Conservation (phyloP, 2,113 vertebrate species). For the Brachypodius melanocephalos region DNA sequence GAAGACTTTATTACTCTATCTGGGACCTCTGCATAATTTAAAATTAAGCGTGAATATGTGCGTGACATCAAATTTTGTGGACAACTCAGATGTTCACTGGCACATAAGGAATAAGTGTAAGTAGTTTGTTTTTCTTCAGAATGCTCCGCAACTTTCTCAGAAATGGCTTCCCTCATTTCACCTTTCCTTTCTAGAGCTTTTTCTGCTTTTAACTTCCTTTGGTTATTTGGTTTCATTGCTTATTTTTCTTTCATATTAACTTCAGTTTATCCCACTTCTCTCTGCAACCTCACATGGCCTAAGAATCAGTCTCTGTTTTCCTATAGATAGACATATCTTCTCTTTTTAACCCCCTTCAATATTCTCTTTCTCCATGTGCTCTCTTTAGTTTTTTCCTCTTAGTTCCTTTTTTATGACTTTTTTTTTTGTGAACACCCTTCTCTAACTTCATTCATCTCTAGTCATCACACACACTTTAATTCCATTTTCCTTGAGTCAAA, state of each 20-base stretch:
- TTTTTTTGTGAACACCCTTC: not conserved
- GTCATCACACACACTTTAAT: not conserved
- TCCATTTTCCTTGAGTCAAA: not conserved
- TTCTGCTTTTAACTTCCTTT: not conserved
- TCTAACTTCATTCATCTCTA: not conserved
- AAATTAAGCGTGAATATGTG: not conserved
- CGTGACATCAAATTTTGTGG: not conserved
- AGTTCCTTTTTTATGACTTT: not conserved
- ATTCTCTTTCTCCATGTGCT: not conserved
- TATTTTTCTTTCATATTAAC: not conserved
- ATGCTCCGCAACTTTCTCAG: not conserved
- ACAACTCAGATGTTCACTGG: not conserved
- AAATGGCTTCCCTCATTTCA: fast-evolving
- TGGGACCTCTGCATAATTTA: not conserved
- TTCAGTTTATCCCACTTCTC: not conserved
- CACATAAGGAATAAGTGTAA: not conserved
- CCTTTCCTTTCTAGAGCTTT: not conserved
- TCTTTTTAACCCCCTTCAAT: not conserved
- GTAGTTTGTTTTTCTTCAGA: not conserved
- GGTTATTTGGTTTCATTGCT: not conserved
- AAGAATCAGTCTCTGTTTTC: not conserved
- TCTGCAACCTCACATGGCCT: not conserved
- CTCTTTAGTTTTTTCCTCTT: not conserved
- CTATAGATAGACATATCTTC: not conserved
- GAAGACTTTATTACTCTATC: not conserved